Evolutionary conservation across 2,888 invertebrate species (phyloP).

Genomic region (Hydrotaea cyrtoneurina): DNA sequence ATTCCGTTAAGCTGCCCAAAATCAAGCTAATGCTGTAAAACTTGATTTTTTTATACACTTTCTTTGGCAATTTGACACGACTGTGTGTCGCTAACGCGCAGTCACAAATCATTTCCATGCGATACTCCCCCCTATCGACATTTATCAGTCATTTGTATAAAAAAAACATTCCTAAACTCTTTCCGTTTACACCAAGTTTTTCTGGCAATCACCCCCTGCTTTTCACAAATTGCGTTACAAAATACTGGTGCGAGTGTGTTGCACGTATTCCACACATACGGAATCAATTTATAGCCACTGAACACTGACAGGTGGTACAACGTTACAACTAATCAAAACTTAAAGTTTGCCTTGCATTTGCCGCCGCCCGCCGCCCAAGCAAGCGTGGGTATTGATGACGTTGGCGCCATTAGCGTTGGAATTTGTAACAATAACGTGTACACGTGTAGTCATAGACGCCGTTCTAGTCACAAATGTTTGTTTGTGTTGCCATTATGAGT

Average conservation of each 20-base stretch:
- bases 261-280: constrained; percentile 3
- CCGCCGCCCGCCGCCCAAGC: neutral
- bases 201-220: neutral
- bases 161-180: no score
- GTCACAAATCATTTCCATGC: no score
- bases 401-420: constrained; percentile 18
- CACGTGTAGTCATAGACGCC: neutral
- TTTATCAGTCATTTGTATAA: no score
- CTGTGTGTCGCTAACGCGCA: no score
- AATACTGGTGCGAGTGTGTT: no score
- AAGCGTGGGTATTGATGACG: no score
- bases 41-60: no score
- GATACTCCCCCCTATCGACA: no score
- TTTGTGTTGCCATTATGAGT: constrained; percentile 17
- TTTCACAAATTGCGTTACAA: neutral
- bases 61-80: no score
- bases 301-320: constrained; percentile 36
- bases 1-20: no score
- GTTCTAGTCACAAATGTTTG: neutral
- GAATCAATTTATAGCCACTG: constrained; percentile 31
- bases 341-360: constrained; percentile 35
- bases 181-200: neutral
- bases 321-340: constrained; percentile 32
- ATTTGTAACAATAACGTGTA: constrained; percentile 24
- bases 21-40: no score